Conservation (phyloP, 2,888 invertebrate species). For the Automeris io region DNA sequence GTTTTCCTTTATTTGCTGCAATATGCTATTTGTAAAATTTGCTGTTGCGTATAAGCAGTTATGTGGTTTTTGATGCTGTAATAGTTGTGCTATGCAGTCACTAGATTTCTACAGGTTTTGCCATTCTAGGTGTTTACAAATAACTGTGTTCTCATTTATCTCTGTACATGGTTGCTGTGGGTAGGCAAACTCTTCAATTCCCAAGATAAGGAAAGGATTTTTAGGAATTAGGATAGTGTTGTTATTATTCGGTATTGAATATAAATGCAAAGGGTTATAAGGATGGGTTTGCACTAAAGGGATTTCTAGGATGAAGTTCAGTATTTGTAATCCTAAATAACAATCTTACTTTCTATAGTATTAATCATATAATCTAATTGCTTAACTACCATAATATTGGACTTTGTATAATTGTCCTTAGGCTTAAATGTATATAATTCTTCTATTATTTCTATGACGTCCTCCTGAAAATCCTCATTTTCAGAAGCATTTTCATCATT, state of each 20-base stretch:
- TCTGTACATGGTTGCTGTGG: conserved; percentile 18
- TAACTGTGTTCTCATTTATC: conserved; percentile 16
- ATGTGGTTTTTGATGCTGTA: conserved; percentile 21
- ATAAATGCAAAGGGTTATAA: conserved; percentile 17
- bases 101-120: conserved; percentile 13
- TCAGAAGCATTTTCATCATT: too few species aligned
- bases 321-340: too few species aligned
- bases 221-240: conserved; percentile 17
- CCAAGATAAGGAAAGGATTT: conserved; percentile 20
- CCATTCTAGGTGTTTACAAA: conserved; percentile 23
- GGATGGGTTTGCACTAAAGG: conserved; percentile 18
- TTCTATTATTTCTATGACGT: too few species aligned
- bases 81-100: conserved; percentile 20
- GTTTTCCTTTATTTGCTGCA: conserved; percentile 22
- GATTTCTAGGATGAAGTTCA: conserved; percentile 18
- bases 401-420: too few species aligned
- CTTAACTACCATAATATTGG: too few species aligned
- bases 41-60: conserved; percentile 17
- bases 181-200: conserved; percentile 21
- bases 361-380: too few species aligned
- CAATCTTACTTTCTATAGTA: too few species aligned
- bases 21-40: conserved; percentile 14
- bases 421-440: too few species aligned
- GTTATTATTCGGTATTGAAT: too few species aligned
- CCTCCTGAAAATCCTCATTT: too few species aligned